Conservation (phyloP, 1,140 invertebrate genomes). For the Drosophila malerkotliana region DNA sequence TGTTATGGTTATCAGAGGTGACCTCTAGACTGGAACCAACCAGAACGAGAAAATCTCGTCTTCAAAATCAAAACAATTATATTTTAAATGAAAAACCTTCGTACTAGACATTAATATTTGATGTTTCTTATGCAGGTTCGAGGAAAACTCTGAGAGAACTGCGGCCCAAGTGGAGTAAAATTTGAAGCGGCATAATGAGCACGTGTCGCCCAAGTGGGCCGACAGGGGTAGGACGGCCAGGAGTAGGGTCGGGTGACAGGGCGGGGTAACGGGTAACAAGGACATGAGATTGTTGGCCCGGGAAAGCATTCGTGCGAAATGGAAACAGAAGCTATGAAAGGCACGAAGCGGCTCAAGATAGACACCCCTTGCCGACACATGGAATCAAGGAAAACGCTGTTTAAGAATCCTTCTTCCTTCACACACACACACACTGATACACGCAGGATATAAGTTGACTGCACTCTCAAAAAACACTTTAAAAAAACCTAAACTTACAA, state of each 20-base stretch:
- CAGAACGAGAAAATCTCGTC: background rate
- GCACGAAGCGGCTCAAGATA: conserved; percentile 21
- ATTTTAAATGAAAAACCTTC: no score
- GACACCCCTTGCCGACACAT: conserved; percentile 39
- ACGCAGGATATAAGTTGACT: conserved; percentile 60
- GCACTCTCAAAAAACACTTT: conserved; percentile 50
- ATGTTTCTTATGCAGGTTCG: conserved; percentile 2
- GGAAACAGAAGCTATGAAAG: conserved; percentile 54
- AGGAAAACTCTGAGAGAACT: conserved; percentile 19
- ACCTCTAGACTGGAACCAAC: conserved; percentile 14
- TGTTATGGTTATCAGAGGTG: conserved; percentile 40
- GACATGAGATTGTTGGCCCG: conserved; percentile 23
- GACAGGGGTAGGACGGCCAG: conserved; percentile 15
- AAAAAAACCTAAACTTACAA: background rate
- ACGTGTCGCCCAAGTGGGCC: conserved; percentile 66
- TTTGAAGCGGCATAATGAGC: conserved; percentile 75
- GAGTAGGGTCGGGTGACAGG: background rate
- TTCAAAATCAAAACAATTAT: background rate
- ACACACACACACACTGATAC: conserved; percentile 3
- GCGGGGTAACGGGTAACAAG: conserved; percentile 23
- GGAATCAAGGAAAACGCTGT: conserved; percentile 64
- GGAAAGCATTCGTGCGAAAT: conserved; percentile 52
- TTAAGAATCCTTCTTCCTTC: conserved; percentile 50
- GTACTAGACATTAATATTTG: background rate
- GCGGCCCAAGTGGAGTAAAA: conserved; percentile 56